Evolutionary conservation across 1,140 invertebrate genomes (phyloP).

Genomic region (Nymphalis io): DNA sequence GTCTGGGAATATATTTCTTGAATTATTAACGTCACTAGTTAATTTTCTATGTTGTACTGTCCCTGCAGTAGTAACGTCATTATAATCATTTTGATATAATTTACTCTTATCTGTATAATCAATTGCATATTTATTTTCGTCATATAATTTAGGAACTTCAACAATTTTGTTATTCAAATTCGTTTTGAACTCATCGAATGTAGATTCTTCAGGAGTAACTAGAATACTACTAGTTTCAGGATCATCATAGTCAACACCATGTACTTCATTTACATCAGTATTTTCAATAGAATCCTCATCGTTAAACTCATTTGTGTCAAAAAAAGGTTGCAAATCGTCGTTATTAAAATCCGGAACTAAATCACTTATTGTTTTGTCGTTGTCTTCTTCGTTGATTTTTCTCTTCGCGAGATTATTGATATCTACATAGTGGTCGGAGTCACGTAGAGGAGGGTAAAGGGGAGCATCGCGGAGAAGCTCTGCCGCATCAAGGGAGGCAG

Average conservation of each 20-base stretch:
- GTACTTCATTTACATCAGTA: slow-evolving; percentile 29
- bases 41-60: slow-evolving; percentile 11
- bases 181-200: slow-evolving; percentile 30
- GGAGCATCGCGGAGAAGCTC: slow-evolving; percentile 66
- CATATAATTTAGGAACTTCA: slow-evolving; percentile 15
- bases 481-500: slow-evolving; percentile 46
- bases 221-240: slow-evolving; percentile 43
- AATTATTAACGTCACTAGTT: neutral
- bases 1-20: slow-evolving; percentile 11
- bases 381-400: slow-evolving; percentile 32
- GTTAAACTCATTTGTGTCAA: slow-evolving; percentile 35
- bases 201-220: slow-evolving; percentile 40
- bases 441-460: slow-evolving; percentile 65
- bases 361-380: slow-evolving; percentile 30
- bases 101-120: slow-evolving; percentile 26
- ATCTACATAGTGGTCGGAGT: slow-evolving; percentile 35
- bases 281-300: slow-evolving; percentile 39
- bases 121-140: slow-evolving; percentile 25
- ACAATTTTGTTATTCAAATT: slow-evolving; percentile 7
- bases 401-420: slow-evolving; percentile 12
- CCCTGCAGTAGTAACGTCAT: slow-evolving; percentile 23
- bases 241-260: slow-evolving; percentile 38
- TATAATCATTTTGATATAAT: slow-evolving; percentile 21
- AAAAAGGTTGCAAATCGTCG: slow-evolving; percentile 39
- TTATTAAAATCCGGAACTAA: slow-evolving; percentile 31